Percentiles rank a stretch among this genome's conserved stretches.
Conservation (phyloP, 2,888 invertebrate genomes). For the Scotopteryx bipunctaria region DNA sequence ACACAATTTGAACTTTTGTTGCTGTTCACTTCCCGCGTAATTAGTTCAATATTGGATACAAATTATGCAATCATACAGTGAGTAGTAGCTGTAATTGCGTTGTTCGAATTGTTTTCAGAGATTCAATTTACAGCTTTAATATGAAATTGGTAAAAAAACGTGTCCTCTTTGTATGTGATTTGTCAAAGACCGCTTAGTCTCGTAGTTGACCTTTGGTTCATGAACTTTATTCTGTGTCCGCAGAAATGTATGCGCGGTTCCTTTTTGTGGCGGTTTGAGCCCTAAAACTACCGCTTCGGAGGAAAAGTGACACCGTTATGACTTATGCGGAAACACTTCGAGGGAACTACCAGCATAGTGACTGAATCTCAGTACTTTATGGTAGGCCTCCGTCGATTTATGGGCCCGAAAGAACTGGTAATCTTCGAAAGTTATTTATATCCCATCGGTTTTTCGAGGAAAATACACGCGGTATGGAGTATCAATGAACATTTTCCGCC, state of each 20-base stretch:
- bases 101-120: not conserved
- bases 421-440: slow-evolving; percentile 25
- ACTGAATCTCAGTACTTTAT: slow-evolving; percentile 41
- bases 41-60: slow-evolving; percentile 3
- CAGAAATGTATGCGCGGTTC: slow-evolving; percentile 24
- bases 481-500: slow-evolving; percentile 14
- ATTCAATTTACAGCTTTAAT: no score
- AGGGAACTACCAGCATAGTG: slow-evolving; percentile 42
- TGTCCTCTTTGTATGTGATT: no score
- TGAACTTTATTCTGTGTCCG: slow-evolving; percentile 21
- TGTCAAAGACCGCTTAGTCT: not conserved
- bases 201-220: slow-evolving; percentile 1
- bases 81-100: not conserved
- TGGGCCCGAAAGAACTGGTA: slow-evolving; percentile 28
- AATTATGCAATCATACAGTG: not conserved
- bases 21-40: slow-evolving; percentile 13
- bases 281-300: slow-evolving; percentile 39
- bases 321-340: slow-evolving; percentile 53
- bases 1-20: slow-evolving; percentile 17
- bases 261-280: slow-evolving; percentile 30
- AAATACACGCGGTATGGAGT: slow-evolving; percentile 17
- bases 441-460: slow-evolving; percentile 12
- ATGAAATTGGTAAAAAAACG: no score
- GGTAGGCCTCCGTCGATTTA: slow-evolving; percentile 32
- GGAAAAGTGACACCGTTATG: slow-evolving; percentile 53